Evolutionary conservation across 2,113 vertebrate species (phyloP).

Genomic region (Pseudolaguvia tuberculata): DNA sequence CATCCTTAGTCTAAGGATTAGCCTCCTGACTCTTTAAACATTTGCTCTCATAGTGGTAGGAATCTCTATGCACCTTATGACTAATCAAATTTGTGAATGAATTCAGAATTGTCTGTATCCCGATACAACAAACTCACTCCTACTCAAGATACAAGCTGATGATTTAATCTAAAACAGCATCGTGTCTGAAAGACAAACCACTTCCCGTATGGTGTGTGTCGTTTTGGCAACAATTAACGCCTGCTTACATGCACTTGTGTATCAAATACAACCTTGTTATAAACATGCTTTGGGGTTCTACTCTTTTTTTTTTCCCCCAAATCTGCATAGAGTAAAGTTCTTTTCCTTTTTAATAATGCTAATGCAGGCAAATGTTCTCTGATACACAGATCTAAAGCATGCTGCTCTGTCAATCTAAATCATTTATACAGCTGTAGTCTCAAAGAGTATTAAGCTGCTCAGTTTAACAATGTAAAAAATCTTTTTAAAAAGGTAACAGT

Average conservation of each 20-base stretch:
- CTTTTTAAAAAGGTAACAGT: background rate
- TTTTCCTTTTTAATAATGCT: background rate
- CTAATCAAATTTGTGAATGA: no score
- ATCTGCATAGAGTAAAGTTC: background rate
- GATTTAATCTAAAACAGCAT: no score
- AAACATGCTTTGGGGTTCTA: no score
- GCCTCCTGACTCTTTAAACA: no score
- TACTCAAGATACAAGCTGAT: no score
- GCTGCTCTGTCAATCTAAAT: background rate
- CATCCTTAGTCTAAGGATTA: no score
- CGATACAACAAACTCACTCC: no score
- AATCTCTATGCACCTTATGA: no score
- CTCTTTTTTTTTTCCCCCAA: background rate
- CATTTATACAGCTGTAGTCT: background rate
- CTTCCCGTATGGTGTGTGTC: background rate
- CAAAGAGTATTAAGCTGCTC: background rate
- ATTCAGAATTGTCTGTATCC: no score
- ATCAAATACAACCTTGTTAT: background rate
- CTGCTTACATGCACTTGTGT: background rate
- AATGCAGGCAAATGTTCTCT: slow-evolving; percentile 6
- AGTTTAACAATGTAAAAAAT: background rate
- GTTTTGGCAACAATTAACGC: background rate
- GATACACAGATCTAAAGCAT: background rate
- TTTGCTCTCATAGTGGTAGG: no score
- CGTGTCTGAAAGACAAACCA: background rate